These are phyloP conservation scores for Piezodorus guildinii DNA, from an alignment of 1,140 invertebrate genomes.

Conservation along the genomic window DNA sequence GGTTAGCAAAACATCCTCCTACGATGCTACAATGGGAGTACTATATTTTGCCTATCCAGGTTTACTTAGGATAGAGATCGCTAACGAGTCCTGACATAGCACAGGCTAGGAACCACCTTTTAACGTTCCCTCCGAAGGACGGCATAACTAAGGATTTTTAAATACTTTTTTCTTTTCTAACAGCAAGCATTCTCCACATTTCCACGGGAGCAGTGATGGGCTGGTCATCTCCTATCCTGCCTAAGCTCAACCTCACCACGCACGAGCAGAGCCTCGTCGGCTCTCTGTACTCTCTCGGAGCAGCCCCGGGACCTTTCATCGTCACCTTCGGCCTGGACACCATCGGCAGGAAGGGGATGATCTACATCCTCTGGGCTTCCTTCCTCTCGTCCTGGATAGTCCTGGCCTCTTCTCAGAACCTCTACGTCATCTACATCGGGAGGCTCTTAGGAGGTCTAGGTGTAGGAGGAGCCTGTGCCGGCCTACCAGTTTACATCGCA, in stretches of 20 bases:
- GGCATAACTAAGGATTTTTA: too few species aligned
- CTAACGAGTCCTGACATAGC: too few species aligned
- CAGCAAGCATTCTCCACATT: neutral
- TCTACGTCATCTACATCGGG: neutral
- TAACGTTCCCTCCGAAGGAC: too few species aligned
- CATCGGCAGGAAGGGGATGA: neutral
- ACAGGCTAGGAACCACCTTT: too few species aligned
- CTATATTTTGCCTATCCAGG: too few species aligned
- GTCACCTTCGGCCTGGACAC: neutral
- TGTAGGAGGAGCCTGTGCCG: neutral
- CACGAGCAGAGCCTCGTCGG: neutral
- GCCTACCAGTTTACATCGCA: neutral
- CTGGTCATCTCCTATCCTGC: neutral
- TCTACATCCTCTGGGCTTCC: neutral
- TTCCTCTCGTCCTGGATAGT: neutral
- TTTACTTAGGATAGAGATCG: too few species aligned
- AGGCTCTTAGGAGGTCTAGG: neutral
- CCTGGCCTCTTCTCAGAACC: neutral
- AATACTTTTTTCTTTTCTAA: neutral
- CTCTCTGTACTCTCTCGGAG: neutral
- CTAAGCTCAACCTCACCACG: neutral
- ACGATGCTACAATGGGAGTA: too few species aligned
- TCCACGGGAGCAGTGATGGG: neutral
- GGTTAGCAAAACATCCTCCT: too few species aligned
- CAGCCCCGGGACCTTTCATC: neutral